Base-by-base conservation (phyloP, 2,797 vertebrate species). In the Huso huso region DNA sequence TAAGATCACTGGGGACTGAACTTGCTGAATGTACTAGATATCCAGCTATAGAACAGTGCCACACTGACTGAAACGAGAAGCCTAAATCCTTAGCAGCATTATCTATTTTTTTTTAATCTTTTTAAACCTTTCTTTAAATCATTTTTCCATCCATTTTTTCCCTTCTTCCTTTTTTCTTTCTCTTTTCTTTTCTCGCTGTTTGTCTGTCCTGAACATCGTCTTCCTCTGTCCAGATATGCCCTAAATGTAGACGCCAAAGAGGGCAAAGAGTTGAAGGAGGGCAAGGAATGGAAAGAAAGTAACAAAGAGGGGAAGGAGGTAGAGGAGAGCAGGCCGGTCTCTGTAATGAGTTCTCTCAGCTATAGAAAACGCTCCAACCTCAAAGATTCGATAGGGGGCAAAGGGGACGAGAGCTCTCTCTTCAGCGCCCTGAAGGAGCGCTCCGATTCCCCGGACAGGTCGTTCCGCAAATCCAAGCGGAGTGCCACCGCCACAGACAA, bases 281-380 rank as follows among this genome's bases (percentile, higher is more conserved):
- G 77, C 78, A 87, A 89, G 79, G 86, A 89, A 60, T 82, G 82
- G 80, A 89, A 91, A 75, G 87, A 89, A 69, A 69, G 68, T 48
- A 81, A 75, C 52, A 90, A 88, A 69, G 91, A 92, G 64, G 84
- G 82, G 76, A 91, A 88, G 71, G 93, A 90, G 67, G 70, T 71
- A 15, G 92, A 95, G 66, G 84, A 91, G 37, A 74, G 70, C 79
- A 87, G 95, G 70, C 87, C 94, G 0, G 67, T 87, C 72, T 95
- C 95, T 0, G 91, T 86, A 51, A 86, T 93, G 87, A 97, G 94
- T 82, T 95, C 92, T 10, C 91, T 98, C 66, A 98, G 95, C 87
- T 98, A 99, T 81, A 89, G 95, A 75, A 97, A 94, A 79, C 87
- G 90, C 48, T 79, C 86, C 50, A 83, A 84, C 73, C 75, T 92